Percentiles rank a stretch among this genome's conserved stretches.
Evolutionary conservation across 1,140 invertebrate species (phyloP).

Genomic region (Himalopsyche phryganea): DNA sequence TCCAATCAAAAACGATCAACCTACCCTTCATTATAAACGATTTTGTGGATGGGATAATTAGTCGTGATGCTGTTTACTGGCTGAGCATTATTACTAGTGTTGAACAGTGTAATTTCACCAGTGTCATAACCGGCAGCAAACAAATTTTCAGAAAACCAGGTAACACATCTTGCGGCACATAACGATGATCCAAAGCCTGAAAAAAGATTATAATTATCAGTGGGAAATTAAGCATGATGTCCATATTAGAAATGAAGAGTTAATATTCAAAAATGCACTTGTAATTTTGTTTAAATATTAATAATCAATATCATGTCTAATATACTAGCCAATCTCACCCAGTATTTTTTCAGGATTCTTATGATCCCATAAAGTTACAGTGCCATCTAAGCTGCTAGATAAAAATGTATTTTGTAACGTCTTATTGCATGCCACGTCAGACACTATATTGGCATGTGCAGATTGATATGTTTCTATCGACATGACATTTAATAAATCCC

Average conservation of each 20-base stretch:
- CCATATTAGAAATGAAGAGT: too few species aligned
- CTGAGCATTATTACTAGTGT: conserved; percentile 29
- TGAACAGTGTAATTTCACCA: conserved; percentile 40
- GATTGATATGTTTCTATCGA: conserved; percentile 13
- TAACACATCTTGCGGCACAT: conserved; percentile 42
- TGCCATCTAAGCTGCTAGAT: conserved; percentile 28
- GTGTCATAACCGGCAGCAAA: conserved; percentile 47
- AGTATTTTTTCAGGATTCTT: conserved; percentile 6
- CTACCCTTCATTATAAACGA: conserved; percentile 25
- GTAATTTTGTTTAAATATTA: too few species aligned
- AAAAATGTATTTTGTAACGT: conserved; percentile 12
- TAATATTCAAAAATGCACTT: too few species aligned
- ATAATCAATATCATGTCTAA: too few species aligned
- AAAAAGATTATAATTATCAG: conserved; percentile 6
- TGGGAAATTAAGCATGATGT: too few species aligned
- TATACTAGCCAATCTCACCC: too few species aligned
- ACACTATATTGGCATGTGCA: conserved; percentile 25
- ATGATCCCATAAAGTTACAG: conserved; percentile 27
- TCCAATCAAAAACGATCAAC: conserved; percentile 2
- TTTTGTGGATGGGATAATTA: conserved; percentile 28
- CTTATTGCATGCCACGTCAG: conserved; percentile 21
- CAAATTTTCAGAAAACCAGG: conserved; percentile 44
- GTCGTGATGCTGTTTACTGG: conserved; percentile 1
- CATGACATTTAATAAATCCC: conserved; percentile 27
- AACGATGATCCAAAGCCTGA: conserved; percentile 34